Base-by-base conservation (phyloP, 1,140 invertebrate species). In the Homarus americanus region DNA sequence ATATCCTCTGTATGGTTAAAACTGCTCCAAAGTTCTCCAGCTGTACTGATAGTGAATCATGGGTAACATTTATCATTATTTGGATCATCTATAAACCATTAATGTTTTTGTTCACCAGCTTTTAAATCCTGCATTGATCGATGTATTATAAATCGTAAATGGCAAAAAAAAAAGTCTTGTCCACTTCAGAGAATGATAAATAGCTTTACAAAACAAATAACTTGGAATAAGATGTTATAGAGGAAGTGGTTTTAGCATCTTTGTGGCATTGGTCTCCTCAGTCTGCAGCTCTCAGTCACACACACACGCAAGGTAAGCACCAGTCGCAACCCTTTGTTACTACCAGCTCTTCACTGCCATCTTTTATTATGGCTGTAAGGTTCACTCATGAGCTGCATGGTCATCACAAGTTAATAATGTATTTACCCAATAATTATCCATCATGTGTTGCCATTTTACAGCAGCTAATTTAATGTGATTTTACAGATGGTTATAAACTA, bases 241-340 rank as follows among this genome's bases (percentile, higher is more conserved):
- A 69, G 63, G n/a, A 69, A 69, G 63, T 69, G 63, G 63, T 69
- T 69, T 69, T 24, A 69, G 28, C 63, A 69, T 69, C 63, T 69
- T 69, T 69, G n/a, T 69, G 63, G 63, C 63, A 69, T 69, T n/a
- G 63, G 63, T 69, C 63, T 69, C 63, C n/a, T 69, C 63, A 17
- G 58, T 63, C 58, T 69, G 63, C 63, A 69, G n/a, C 63, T n/a
- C n/a, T n/a, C n/a, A n/a, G n/a, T n/a, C n/a, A n/a, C n/a, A n/a
- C n/a, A 32, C n/a, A 32, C 12, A 24, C 58, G 24, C 28, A 69
- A 69, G 63, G 63, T 69, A 69, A 69, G 63, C 63, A 69, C 63
- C n/a, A 69, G n/a, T 69, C 28, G 24, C 4, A 63, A 24, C 24
- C 24, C 10, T 69, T 63, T 63, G 58, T 63, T 69, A 28, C 28